Evolutionary conservation across 1,140 invertebrate genomes (phyloP).

Genomic region (Sitobion miscanthi): DNA sequence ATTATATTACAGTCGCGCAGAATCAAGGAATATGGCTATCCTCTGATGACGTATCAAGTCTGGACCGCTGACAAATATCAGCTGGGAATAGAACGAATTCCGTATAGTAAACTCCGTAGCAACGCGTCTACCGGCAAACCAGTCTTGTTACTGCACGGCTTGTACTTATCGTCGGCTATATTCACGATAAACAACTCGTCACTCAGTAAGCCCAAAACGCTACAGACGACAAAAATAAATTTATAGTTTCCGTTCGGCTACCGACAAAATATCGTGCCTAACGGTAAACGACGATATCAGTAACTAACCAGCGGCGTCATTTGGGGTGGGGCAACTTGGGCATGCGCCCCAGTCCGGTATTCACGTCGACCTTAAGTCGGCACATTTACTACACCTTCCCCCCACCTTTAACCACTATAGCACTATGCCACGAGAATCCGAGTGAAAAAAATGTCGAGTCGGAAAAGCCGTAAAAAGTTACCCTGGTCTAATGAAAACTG

Average conservation of each 20-base stretch:
- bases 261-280: no score
- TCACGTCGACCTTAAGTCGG: no score
- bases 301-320: no score
- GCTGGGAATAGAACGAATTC: constrained; percentile 68
- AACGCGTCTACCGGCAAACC: constrained; percentile 61
- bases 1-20: neutral
- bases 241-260: neutral
- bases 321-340: no score
- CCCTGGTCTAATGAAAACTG: no score
- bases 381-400: no score
- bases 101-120: constrained; percentile 57
- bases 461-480: no score
- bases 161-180: constrained; percentile 76
- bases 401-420: no score
- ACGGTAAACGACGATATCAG: no score
- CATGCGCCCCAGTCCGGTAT: no score
- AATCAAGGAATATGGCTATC: constrained; percentile 64
- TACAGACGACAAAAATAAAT: neutral
- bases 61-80: constrained; percentile 69
- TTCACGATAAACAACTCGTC: constrained; percentile 64
- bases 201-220: constrained; percentile 32
- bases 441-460: no score
- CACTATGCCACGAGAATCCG: no score
- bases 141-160: constrained; percentile 78
- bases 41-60: constrained; percentile 67